Conservation (phyloP, 2,797 vertebrate species). For the Platyrinchus mystaceus region DNA sequence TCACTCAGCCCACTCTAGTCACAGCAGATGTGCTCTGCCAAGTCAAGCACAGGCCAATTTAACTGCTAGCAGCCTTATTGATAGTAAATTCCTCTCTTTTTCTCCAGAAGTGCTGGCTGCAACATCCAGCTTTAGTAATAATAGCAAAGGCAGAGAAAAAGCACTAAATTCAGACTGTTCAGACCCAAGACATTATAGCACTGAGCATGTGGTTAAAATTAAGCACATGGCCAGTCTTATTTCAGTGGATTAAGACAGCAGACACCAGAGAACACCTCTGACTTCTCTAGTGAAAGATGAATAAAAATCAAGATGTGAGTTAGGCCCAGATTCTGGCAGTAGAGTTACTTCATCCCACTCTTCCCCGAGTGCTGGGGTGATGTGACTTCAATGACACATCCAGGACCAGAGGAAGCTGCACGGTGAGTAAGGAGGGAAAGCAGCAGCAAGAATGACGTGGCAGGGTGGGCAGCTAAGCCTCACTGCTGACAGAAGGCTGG, state of each 20-base stretch:
- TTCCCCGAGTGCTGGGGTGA: not conserved
- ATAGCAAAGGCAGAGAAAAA: conserved; percentile 2
- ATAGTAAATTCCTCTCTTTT: not conserved
- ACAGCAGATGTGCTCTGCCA: not conserved
- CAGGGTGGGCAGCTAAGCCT: not conserved
- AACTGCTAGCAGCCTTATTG: not conserved
- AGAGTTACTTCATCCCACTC: not conserved
- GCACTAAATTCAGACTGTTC: not conserved
- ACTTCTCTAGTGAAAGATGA: not conserved
- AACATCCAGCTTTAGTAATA: not conserved
- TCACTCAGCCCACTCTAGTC: not conserved
- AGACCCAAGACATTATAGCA: not conserved
- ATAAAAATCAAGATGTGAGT: not conserved
- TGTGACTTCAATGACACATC: not conserved
- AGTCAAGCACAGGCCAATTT: not conserved
- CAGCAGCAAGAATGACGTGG: not conserved
- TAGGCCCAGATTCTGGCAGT: not conserved
- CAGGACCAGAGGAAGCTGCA: not conserved
- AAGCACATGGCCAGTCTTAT: not conserved
- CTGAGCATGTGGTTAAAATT: not conserved
- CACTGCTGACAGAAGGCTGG: not conserved
- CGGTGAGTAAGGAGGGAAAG: not conserved
- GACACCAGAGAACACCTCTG: not conserved
- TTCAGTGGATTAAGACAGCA: not conserved
- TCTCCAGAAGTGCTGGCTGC: not conserved